phyloP scores from a whole-genome alignment of 2,113 vertebrate genomes.

The Castor canadensis region DNA sequence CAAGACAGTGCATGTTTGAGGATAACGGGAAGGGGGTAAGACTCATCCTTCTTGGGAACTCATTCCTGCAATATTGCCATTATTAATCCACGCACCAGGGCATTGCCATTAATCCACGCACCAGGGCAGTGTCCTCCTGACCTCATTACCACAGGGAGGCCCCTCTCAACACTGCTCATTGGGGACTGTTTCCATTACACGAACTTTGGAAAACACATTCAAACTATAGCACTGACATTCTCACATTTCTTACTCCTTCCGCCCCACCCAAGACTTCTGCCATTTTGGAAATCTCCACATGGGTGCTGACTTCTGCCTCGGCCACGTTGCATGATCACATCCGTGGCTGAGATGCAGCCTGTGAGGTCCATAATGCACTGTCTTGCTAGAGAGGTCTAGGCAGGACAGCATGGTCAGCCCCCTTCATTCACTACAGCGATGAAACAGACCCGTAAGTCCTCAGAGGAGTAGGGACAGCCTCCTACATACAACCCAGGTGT shows the following conservation, averaged over 20 bases:
- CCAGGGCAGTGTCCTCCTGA: not conserved
- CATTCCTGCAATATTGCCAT: too few species aligned
- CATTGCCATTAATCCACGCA: not conserved
- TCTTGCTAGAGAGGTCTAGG: not conserved
- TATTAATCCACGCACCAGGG: too few species aligned
- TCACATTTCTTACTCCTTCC: not conserved
- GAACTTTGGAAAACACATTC: not conserved
- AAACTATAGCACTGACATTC: accelerated
- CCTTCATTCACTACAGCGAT: accelerated
- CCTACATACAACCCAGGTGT: not conserved
- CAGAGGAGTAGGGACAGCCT: too few species aligned
- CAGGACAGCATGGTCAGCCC: not conserved
- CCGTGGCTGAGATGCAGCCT: not conserved
- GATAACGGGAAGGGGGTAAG: accelerated
- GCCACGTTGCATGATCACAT: accelerated
- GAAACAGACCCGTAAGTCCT: not conserved
- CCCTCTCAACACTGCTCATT: accelerated
- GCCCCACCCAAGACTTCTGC: not conserved
- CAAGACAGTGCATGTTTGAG: not conserved
- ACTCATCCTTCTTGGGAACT: too few species aligned
- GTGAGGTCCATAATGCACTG: accelerated
- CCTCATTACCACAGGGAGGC: accelerated
- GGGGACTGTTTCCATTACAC: not conserved
- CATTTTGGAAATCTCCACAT: not conserved
- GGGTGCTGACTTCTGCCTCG: accelerated